Evolutionary conservation across 2,797 vertebrate genomes (phyloP).

Genomic region (Darevskia nairensis): DNA sequence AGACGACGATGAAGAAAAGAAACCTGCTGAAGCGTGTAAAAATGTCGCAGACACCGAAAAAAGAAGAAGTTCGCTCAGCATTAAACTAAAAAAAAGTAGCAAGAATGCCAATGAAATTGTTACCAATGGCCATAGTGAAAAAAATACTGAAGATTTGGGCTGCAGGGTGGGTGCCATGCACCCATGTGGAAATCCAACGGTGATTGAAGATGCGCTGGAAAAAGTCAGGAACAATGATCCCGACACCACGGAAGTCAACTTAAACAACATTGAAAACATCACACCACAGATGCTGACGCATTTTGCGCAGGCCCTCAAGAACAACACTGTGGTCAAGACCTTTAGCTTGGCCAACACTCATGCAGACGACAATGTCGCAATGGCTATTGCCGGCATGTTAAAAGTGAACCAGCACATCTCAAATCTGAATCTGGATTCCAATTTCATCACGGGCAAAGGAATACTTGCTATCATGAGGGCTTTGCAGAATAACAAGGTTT

Average conservation of each 20-base stretch:
- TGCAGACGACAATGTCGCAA: slow-evolving; percentile 89
- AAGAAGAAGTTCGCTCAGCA: slow-evolving; percentile 55
- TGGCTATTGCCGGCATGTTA: slow-evolving; percentile 90
- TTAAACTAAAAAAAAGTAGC: slow-evolving; percentile 69
- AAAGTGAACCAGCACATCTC: slow-evolving; percentile 87
- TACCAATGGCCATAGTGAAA: slow-evolving; percentile 72
- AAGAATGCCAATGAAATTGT: slow-evolving; percentile 68
- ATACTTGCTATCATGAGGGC: slow-evolving; percentile 92
- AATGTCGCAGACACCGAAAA: slow-evolving; percentile 39
- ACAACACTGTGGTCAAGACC: slow-evolving; percentile 87
- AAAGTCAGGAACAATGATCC: slow-evolving; percentile 85
- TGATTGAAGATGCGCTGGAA: slow-evolving; percentile 92
- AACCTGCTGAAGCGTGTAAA: slow-evolving; percentile 65
- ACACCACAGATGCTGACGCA: slow-evolving; percentile 86
- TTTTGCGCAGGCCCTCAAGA: slow-evolving; percentile 89
- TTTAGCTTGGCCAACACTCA: slow-evolving; percentile 94
- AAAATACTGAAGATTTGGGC: slow-evolving; percentile 71
- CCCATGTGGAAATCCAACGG: slow-evolving; percentile 87
- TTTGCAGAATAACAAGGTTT: slow-evolving; percentile 83
- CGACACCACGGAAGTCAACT: slow-evolving; percentile 89
- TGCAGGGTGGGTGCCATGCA: slow-evolving; percentile 71
- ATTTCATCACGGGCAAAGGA: slow-evolving; percentile 94
- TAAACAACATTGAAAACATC: slow-evolving; percentile 97
- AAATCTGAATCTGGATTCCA: slow-evolving; percentile 94
- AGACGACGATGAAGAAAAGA: slow-evolving; percentile 56